These are phyloP conservation scores for Mythimna albipuncta DNA, from an alignment of 2,888 invertebrate species.

Conservation along the genomic window DNA sequence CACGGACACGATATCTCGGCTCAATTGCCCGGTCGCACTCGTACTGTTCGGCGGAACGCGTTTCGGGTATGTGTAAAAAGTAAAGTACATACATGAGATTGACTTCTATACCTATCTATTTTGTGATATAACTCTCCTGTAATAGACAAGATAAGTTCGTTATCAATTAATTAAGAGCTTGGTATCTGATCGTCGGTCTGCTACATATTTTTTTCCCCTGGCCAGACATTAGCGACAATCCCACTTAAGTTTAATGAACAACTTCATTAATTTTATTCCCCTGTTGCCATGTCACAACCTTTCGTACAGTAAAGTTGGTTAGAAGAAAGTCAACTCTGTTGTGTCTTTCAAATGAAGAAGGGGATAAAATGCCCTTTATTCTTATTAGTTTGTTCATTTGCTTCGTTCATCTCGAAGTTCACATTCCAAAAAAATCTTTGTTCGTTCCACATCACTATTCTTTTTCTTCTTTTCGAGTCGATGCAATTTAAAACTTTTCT, in stretches of 20 bases:
- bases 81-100: no score
- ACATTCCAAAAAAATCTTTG: no score
- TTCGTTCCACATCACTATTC: no score
- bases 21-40: no score
- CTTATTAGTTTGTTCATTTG: no score
- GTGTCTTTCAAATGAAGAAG: not conserved
- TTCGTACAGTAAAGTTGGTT: constrained; percentile 14
- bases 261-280: constrained; percentile 85
- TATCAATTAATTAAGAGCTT: constrained; percentile 59
- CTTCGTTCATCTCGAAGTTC: no score
- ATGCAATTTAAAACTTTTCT: no score
- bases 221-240: constrained; percentile 82
- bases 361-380: not conserved
- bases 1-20: no score
- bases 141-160: constrained; percentile 35
- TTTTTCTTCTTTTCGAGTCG: no score
- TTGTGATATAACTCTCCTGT: constrained; percentile 17
- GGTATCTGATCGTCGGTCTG: constrained; percentile 57
- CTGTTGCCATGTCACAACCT: constrained; percentile 63
- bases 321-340: constrained; percentile 18
- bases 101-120: no score
- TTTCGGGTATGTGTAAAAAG: no score
- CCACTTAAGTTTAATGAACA: constrained; percentile 87
- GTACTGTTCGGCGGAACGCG: no score
- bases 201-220: constrained; percentile 73